A percentile compares a stretch with the other conserved stretches of the same genome.
These are phyloP conservation scores for Drosophila mimica DNA, from an alignment of 2,888 invertebrate species.

Conservation along the genomic window DNA sequence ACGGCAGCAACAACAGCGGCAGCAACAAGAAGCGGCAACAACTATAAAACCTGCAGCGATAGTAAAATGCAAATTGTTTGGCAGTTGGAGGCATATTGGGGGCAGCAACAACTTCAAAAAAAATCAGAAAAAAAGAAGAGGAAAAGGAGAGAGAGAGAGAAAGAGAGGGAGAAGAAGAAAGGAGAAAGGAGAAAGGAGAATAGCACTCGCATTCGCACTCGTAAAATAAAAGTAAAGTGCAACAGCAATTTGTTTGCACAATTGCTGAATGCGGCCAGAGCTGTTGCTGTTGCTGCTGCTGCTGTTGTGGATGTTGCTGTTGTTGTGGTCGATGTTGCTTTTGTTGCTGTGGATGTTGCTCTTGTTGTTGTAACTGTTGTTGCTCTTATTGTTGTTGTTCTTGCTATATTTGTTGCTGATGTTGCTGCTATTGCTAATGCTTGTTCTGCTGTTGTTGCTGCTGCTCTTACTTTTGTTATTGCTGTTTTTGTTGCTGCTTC, in stretches of 20 bases:
- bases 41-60: constrained; percentile 80
- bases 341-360: constrained; percentile 19
- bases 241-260: constrained; percentile 80
- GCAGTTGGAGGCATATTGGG: constrained; percentile 33
- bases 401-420: constrained; percentile 39
- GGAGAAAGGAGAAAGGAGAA: constrained; percentile 25
- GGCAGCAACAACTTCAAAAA: constrained; percentile 9
- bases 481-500: constrained; percentile 32
- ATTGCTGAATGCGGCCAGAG: constrained; percentile 76
- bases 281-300: constrained; percentile 51
- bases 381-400: constrained; percentile 46
- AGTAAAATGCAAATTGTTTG: constrained; percentile 79
- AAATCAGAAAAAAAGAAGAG: constrained; percentile 15
- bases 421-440: constrained; percentile 30
- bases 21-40: constrained; percentile 48
- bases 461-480: constrained; percentile 27
- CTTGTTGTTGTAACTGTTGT: no score
- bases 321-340: constrained; percentile 27
- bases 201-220: constrained; percentile 72
- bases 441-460: constrained; percentile 46
- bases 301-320: constrained; percentile 37
- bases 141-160: constrained; percentile 8
- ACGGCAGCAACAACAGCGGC: constrained; percentile 52
- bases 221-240: constrained; percentile 81
- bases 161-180: constrained; percentile 10